These are phyloP conservation scores for Ctenoplectra terminalis DNA, from an alignment of 1,140 invertebrate genomes.

Conservation along the genomic window DNA sequence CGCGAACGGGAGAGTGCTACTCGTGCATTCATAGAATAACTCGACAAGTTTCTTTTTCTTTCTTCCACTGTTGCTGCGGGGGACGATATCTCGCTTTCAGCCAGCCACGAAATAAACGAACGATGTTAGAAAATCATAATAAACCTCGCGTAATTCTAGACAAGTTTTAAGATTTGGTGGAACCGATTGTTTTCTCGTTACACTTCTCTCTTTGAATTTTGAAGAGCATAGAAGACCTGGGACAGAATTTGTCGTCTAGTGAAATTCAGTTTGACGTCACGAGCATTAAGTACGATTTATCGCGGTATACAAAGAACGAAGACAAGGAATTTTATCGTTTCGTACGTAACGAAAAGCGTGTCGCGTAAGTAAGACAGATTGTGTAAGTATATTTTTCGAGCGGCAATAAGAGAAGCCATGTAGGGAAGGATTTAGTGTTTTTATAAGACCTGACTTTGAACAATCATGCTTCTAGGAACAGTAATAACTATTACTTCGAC, in stretches of 20 bases:
- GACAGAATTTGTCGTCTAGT: background rate
- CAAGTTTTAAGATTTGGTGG: background rate
- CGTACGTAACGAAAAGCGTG: background rate
- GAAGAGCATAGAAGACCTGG: no score
- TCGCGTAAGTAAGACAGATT: background rate
- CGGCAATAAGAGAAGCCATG: background rate
- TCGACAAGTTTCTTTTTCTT: no score
- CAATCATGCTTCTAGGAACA: background rate
- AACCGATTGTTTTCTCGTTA: background rate
- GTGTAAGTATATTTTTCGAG: background rate
- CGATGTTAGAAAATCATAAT: background rate
- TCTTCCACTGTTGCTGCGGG: background rate
- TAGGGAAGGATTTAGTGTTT: background rate
- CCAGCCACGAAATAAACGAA: background rate
- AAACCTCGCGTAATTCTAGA: background rate
- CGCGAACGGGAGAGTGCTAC: background rate
- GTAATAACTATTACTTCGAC: no score
- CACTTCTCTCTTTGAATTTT: no score
- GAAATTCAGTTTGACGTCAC: background rate
- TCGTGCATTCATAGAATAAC: background rate
- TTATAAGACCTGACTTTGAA: background rate
- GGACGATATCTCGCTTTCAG: background rate
- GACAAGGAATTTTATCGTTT: background rate
- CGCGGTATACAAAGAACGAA: background rate
- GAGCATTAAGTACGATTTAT: background rate